Evolutionary conservation across 2,888 invertebrate genomes (phyloP).

Genomic region (Epistrophella euchroma): DNA sequence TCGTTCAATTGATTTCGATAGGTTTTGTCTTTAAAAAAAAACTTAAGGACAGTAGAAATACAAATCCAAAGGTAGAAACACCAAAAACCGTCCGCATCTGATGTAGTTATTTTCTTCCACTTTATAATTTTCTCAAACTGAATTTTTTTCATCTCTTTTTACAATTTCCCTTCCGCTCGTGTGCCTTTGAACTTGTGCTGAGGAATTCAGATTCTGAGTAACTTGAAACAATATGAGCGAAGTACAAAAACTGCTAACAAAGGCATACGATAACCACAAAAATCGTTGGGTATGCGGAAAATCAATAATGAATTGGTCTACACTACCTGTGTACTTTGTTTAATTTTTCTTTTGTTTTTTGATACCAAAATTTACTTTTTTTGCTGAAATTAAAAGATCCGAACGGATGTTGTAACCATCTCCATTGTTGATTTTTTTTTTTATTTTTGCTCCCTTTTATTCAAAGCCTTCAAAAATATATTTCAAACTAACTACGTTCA

Average conservation of each 20-base stretch:
- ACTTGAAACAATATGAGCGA: neutral
- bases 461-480: constrained; percentile 14
- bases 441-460: neutral
- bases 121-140: neutral
- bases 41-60: neutral
- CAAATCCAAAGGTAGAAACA: neutral
- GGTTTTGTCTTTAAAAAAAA: neutral
- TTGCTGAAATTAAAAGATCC: constrained; percentile 11
- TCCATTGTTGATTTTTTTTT: neutral
- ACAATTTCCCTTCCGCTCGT: constrained; percentile 8
- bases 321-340: neutral
- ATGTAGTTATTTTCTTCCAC: neutral
- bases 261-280: neutral
- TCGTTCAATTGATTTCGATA: neutral
- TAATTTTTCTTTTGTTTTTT: neutral
- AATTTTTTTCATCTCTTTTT: neutral
- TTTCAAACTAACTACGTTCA: neutral
- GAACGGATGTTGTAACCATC: constrained; percentile 28
- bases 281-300: constrained; percentile 25
- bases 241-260: constrained; percentile 17
- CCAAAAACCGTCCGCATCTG: neutral
- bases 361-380: constrained; percentile 13
- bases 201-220: neutral
- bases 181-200: neutral
- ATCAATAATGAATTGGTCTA: constrained; percentile 65